Conservation (phyloP, 2,113 vertebrate genomes). For the Chloebia gouldiae region DNA sequence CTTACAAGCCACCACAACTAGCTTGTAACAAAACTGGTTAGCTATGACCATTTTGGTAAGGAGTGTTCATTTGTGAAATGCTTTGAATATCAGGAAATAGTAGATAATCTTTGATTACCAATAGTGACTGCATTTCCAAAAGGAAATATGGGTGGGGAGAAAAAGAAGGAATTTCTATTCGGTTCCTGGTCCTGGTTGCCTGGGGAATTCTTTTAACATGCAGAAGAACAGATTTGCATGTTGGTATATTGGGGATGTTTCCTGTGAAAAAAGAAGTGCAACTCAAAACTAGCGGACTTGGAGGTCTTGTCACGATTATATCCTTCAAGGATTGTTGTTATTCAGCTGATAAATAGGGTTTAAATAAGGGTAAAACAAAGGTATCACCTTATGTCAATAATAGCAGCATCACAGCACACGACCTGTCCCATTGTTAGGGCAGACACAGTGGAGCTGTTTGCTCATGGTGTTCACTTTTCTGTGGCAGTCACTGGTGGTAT, state of each 20-base stretch:
- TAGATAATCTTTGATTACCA: not conserved
- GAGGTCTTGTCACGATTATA: not conserved
- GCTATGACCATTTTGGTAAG: not conserved
- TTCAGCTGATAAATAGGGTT: not conserved
- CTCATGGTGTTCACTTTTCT: not conserved
- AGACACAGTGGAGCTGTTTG: not conserved
- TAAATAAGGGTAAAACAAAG: not conserved
- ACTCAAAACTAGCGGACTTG: not conserved
- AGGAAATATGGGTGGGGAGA: not conserved
- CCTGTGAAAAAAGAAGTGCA: not conserved
- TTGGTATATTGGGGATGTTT: not conserved
- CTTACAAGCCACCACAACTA: not conserved
- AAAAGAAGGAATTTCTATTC: conserved; percentile 2
- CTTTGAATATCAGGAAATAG: not conserved
- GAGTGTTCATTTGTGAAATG: not conserved
- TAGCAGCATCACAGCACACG: not conserved
- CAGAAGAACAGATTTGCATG: conserved; percentile 4
- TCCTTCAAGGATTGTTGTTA: not conserved
- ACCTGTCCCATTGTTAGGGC: not conserved
- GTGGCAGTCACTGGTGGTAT: not conserved
- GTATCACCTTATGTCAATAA: not conserved
- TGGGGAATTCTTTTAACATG: conserved; percentile 24
- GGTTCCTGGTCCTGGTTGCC: not conserved
- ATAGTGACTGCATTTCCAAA: not conserved
- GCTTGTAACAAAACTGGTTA: not conserved